Evolutionary conservation across 2,113 vertebrate genomes (phyloP).

Genomic region (Vimba vimba): DNA sequence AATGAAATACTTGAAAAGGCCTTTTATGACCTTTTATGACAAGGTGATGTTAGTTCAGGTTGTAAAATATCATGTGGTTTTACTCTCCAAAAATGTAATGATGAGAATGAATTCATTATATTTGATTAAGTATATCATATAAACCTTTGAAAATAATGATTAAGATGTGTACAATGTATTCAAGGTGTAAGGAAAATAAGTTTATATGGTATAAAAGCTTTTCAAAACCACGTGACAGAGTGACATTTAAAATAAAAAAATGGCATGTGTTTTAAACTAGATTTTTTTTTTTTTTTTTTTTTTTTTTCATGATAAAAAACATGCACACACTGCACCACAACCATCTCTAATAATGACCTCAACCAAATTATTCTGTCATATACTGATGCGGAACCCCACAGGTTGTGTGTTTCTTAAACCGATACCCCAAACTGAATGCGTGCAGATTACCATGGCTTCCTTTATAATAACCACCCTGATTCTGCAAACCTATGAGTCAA

Average conservation of each 20-base stretch:
- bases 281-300: too few species aligned
- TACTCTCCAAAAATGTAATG: not conserved
- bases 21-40: not conserved
- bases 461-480: constrained; percentile 44
- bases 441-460: constrained; percentile 18
- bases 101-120: not conserved
- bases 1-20: not conserved
- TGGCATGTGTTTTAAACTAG: not conserved
- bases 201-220: too few species aligned
- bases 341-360: not conserved
- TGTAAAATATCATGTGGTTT: not conserved
- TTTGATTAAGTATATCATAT: not conserved
- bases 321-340: not conserved
- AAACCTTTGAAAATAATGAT: not conserved
- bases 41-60: not conserved
- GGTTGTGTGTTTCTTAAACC: not conserved
- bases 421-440: constrained; percentile 1
- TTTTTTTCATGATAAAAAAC: too few species aligned
- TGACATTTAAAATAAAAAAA: not conserved
- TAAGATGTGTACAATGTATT: not conserved
- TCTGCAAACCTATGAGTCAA: constrained; percentile 41
- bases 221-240: not conserved
- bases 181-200: not conserved
- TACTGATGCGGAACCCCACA: not conserved
- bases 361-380: not conserved